These are phyloP conservation scores for Scelioninae gen. 1 DNA, from an alignment of 2,888 invertebrate genomes.

Conservation along the genomic window DNA sequence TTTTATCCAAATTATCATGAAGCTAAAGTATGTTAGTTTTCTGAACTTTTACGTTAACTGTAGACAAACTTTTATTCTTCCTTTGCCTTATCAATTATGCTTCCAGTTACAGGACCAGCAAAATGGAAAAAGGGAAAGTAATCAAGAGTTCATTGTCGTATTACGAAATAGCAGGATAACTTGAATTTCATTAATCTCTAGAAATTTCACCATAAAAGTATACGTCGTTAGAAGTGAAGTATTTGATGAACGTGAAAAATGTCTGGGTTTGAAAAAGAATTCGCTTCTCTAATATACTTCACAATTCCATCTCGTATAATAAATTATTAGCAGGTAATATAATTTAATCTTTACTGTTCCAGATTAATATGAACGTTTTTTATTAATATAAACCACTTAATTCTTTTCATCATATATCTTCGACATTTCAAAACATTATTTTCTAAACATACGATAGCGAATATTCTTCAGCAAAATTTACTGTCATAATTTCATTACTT, in stretches of 20 bases:
- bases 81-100: constrained; percentile 37
- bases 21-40: constrained; percentile 37
- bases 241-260: constrained; percentile 29
- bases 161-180: constrained; percentile 23
- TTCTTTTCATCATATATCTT: background rate
- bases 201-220: constrained; percentile 29
- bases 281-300: constrained; percentile 7
- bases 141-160: constrained; percentile 46
- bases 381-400: too few species aligned
- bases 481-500: too few species aligned
- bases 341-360: background rate
- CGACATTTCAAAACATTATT: too few species aligned
- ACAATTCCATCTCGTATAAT: constrained; percentile 7
- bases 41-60: constrained; percentile 23
- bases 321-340: constrained; percentile 18
- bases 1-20: constrained; percentile 15
- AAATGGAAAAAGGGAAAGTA: constrained; percentile 33
- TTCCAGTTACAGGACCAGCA: constrained; percentile 22
- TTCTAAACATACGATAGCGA: too few species aligned
- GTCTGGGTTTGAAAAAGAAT: constrained; percentile 14
- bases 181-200: constrained; percentile 46
- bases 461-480: too few species aligned
- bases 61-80: constrained; percentile 27
- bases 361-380: too few species aligned
- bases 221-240: constrained; percentile 18